Base-by-base conservation (phyloP, 2,888 invertebrate species). In the Chrysomela aeneicollis region DNA sequence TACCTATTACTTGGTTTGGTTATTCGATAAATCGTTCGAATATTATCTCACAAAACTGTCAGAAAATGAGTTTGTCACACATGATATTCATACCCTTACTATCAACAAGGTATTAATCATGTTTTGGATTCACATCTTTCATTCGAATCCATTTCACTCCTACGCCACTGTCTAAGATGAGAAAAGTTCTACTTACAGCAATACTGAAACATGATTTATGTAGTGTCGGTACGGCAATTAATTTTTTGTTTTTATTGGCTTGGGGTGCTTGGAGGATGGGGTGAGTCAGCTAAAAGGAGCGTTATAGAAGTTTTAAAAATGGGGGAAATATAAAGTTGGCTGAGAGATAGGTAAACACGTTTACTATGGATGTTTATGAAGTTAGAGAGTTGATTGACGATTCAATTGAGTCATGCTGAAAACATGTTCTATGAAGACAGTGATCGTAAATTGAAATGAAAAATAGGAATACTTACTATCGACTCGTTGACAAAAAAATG, bases 151-250 rank as follows among this genome's bases (percentile, higher is more conserved):
- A 26, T 26, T 6, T 6, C 26, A 26, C 12, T 35, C 4, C 42
- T 42, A 42, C 42, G 42, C 42, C n/a, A 42, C 15, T 42, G 42
- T 15, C 12, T 42, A 3, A 10, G n/a, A 15, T 15, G 42, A 15
- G 42, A 3, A 6, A 42, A 42, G 42, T 42, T 42, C 42, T n/a
- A n/a, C n/a, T n/a, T 15, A 15, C n/a, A 30, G 35, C 30, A 35
- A 59, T 50, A 50, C 58, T 66, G 61, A 67, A 69, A 63, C 64
- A 66, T 72, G 72, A 71, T 72, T 72, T 71, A 72, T 65, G 21
- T 47, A 57, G 64, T 68, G 69, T 54, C 68, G 66, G 68, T 68
- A 63, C 62, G 65, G 69, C 70, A 69, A 72, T 72, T 72, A 70
- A 69, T 59, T 65, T 66, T 54, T 67, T 66, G 68, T 67, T 70